phyloP scores from a whole-genome alignment of 92 coral and sea anemone genomes.

The Porites divaricata region DNA sequence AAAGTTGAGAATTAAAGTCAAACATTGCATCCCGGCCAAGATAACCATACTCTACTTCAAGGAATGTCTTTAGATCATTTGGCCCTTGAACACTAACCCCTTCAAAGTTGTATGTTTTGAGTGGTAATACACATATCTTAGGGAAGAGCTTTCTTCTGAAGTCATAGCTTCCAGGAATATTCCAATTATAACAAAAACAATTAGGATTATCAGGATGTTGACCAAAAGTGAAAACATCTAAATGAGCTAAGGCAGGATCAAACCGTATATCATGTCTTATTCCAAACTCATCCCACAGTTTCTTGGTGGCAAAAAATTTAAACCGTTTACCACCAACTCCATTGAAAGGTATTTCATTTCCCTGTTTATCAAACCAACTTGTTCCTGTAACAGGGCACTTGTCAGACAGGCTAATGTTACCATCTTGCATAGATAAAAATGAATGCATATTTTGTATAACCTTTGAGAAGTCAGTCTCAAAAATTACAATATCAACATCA shows the following conservation, averaged over 20 bases:
- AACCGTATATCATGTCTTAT: conserved; percentile 12
- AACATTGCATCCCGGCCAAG: conserved; percentile 43
- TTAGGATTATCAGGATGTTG: conserved; percentile 19
- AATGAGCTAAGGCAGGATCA: conserved; percentile 18
- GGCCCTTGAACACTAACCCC: conserved; percentile 30
- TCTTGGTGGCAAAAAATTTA: conserved; percentile 14
- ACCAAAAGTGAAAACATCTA: conserved; percentile 33
- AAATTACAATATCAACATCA: conserved; percentile 35
- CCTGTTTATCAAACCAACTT: conserved; percentile 27
- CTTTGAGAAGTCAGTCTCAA: conserved; percentile 19
- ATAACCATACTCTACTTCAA: conserved; percentile 33
- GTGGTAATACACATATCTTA: conserved; percentile 28
- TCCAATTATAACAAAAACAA: conserved; percentile 37
- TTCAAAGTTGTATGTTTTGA: conserved; percentile 29
- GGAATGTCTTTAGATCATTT: conserved; percentile 16
- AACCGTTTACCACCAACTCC: conserved; percentile 33
- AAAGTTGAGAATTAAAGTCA: conserved; percentile 23
- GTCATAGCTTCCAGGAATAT: conserved; percentile 29
- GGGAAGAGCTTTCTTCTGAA: conserved; percentile 21
- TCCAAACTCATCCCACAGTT: conserved; percentile 31
- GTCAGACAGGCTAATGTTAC: conserved; percentile 2
- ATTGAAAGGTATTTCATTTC: conserved; percentile 20
- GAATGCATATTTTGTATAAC: conserved; percentile 18
- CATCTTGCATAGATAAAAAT: conserved; percentile 10
- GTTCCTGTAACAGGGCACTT: conserved; percentile 30